Base-by-base conservation (phyloP, 2,113 vertebrate genomes). In the Nettapus auritus region DNA sequence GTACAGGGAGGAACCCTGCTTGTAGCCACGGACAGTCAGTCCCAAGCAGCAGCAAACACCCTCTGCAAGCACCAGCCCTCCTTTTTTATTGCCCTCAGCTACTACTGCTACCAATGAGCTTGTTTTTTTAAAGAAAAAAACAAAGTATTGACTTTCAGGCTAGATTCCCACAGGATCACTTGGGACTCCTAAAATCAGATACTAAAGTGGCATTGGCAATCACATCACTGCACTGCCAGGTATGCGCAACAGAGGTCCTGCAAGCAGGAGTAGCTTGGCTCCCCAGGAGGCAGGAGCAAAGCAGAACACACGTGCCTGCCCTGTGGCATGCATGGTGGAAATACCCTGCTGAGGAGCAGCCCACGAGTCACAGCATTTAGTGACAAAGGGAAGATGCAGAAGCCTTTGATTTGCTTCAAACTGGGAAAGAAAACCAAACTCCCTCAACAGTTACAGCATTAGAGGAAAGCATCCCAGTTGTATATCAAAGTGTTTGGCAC, bases 301-400 rank as follows among this genome's bases (percentile, higher is more conserved):
- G 68, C 42, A 74, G 0, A 1, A 16, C 29, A 3, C 14, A 34
- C 25, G 33, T 64, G 25, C 68, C 40, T 75, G 74, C 25, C 38
- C 68, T 10, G 25, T 40, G 25, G 48, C 21, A 21, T 0, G 0
- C 12, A 0, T 6, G 23, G 67, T 56, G 19, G 40, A 34, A n/a
- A 36, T 25, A 23, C 50, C 23, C 50, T 52, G 50, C 36, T 40
- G 28, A 23, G 33, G 34, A 73, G 82, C 13, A 67, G 34, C 46
- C 20, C 8, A 8, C 15, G 11, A 29, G 42, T 34, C 48, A 25
- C 31, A 33, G 56, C 31, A 9, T 31, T 33, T 33, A 33, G 56
- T 57, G 56, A 57, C 21, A 33, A 13, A n/a, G 17, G 23, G 52
- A 82, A 77, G 25, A 50, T 40, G 29, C 13, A 67, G 52, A 57